These are phyloP conservation scores for Pseudorhiza aurosa DNA, from an alignment of 30 jellyfish, hydroid and myxozoan species.

Conservation along the genomic window DNA sequence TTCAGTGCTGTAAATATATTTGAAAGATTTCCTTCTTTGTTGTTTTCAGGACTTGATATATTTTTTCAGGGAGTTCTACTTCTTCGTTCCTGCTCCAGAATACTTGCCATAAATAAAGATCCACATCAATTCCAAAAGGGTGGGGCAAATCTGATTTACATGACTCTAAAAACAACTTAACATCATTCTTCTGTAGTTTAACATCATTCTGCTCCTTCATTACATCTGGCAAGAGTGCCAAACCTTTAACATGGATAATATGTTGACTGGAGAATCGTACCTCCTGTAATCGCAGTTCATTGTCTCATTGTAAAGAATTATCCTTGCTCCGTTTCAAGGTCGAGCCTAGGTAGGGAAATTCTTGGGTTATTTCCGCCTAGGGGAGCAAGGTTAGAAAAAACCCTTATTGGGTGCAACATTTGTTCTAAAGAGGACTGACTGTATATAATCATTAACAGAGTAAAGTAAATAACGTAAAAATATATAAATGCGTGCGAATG, in stretches of 20 bases:
- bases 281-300: too few species aligned
- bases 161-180: neutral
- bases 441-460: too few species aligned
- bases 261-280: conserved; percentile 2
- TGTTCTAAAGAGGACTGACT: too few species aligned
- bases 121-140: conserved; percentile 6
- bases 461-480: too few species aligned
- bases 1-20: neutral
- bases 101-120: conserved; percentile 2
- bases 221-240: conserved; percentile 5
- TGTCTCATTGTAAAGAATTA: too few species aligned
- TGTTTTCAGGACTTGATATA: neutral
- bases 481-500: too few species aligned
- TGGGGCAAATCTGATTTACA: conserved; percentile 12
- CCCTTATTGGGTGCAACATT: too few species aligned
- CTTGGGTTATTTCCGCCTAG: too few species aligned
- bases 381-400: too few species aligned
- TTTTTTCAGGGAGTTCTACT: neutral
- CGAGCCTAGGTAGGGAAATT: too few species aligned
- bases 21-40: neutral
- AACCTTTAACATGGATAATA: neutral
- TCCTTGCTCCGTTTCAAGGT: too few species aligned
- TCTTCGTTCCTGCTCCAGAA: conserved; percentile 1
- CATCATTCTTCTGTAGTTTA: neutral
- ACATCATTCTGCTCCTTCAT: conserved; percentile 2